A percentile compares a stretch with the other conserved stretches of the same genome.
Conservation (phyloP, 2,797 vertebrate genomes). For the Anolis apletophallus region DNA sequence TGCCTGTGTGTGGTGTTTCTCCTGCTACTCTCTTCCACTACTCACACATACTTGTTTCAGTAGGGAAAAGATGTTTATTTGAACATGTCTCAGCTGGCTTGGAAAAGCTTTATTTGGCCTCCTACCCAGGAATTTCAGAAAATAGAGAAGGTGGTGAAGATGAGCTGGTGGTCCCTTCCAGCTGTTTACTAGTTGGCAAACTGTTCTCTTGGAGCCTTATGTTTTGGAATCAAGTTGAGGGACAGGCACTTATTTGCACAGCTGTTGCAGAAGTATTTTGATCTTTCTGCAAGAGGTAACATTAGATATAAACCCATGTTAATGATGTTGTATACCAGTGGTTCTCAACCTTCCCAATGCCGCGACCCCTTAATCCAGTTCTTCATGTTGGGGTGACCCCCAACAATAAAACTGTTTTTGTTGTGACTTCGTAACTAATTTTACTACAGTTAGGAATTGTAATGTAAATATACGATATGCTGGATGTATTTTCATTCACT, state of each 20-base stretch:
- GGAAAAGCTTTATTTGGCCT: constrained; percentile 24
- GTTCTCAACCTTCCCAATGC: too few relatives aligned
- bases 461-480: too few relatives aligned
- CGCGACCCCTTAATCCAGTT: too few relatives aligned
- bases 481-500: too few relatives aligned
- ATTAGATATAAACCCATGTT: background rate
- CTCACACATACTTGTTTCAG: background rate
- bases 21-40: background rate
- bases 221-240: background rate
- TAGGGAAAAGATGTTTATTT: constrained; percentile 8
- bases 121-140: constrained; percentile 3
- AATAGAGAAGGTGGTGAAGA: constrained; percentile 1
- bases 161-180: background rate
- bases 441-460: too few relatives aligned
- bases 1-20: background rate
- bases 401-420: too few relatives aligned
- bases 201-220: constrained; percentile 12
- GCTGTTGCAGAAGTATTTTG: background rate
- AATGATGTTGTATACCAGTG: background rate
- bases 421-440: too few relatives aligned
- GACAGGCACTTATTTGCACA: constrained; percentile 1
- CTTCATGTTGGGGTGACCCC: too few relatives aligned
- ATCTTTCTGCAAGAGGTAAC: background rate
- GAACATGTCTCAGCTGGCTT: background rate
- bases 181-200: constrained; percentile 2